Base-by-base conservation (phyloP, 2,113 vertebrate species). In the Paratilapia polleni region DNA sequence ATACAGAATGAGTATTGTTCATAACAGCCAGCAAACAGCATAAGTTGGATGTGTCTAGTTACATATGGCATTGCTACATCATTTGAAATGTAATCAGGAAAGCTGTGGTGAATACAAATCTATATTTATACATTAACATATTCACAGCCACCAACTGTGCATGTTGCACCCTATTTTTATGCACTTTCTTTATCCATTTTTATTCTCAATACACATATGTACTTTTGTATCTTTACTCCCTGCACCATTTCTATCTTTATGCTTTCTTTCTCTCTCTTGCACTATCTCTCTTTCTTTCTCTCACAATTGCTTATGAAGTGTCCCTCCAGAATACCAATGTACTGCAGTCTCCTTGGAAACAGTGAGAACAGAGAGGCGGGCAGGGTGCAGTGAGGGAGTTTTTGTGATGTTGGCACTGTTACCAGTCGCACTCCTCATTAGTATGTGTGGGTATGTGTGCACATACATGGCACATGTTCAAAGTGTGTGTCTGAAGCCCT, bases 271-370 rank as follows among this genome's bases (percentile, higher is more conserved):
- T 56, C 43, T 2, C 83, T 59, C 77, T 57, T 7, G 49, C 20
- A 8, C 63, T 10, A 8, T 43, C 61, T 81, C 13, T 52, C 73
- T 81, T 56, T 82, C 83, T 80, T 73, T 85, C 80, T 31, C 78
- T 80, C 86, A 78, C 91, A 64, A 84, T 90, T 87, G 86, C 90
- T 89, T 56, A 86, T 88, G 80, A 88, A 83, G 89, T 81, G 90
- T 93, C 91, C 89, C 90, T 77, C 89, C 87, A 87, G 93, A 93
- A 94, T 94, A 90, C 84, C 91, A 91, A 95, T 94, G 90, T 88
- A 90, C 90, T 89, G 82, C 88, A 74, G 94, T 95, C 89, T 91
- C 94, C 94, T 93, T 95, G 94, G 94, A 93, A 94, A 95, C 94
- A 59, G 86, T 56, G 87, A 87, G 89, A 91, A 84, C 77, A 81